Evolutionary conservation across 2,888 invertebrate species (phyloP), one percentile per base, ranked within the genome.

Genomic region (Beris morrisii): DNA sequence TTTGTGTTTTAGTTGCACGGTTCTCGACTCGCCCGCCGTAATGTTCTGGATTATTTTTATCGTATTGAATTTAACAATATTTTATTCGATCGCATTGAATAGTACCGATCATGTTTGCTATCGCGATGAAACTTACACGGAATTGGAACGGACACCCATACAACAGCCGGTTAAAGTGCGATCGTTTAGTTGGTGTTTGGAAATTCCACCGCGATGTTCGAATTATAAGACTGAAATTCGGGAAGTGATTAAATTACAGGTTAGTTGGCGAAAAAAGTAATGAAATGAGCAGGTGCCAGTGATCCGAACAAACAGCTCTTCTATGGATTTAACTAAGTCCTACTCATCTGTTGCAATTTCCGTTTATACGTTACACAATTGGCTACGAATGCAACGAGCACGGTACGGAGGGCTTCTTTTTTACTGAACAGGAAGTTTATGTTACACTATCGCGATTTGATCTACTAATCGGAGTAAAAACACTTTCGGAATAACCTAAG

Each of bases 161-260:
- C 73, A 75, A 72, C 87, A 90, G 67, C 88, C 89, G 58, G 87
- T 89, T 77, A 82, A 85, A 4, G 85, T 91, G 57, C 84, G 90
- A 69, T 87, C 88, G 2, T 89, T 89, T 76, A 86, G 86, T 72
- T 92, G 92, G 91, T 93, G 93, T 75, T 80, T 90, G 74, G 85
- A 88, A 69, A 84, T 92, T 74, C 92, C 92, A 5, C 92, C 92
- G n/a, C 82, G 91, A 69, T 93, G 93, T 76, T 88, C 90, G 53
- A 85, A 84, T 74, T 90, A 88, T 78, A 87, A 83, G 74, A 87
- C 86, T 11, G 88, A 87, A 79, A 84, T 86, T 83, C 84, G 88
- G 71, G 87, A 88, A 74, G 85, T 87, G 69, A 87, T 88, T 74
- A 85, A 86, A 75, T 83, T 86, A 68, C 87, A 89, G 84, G 92